A percentile compares a stretch with the other conserved stretches of the same genome.
Evolutionary conservation across 2,888 invertebrate genomes (phyloP).

Genomic region (Trachelus iudaicus): DNA sequence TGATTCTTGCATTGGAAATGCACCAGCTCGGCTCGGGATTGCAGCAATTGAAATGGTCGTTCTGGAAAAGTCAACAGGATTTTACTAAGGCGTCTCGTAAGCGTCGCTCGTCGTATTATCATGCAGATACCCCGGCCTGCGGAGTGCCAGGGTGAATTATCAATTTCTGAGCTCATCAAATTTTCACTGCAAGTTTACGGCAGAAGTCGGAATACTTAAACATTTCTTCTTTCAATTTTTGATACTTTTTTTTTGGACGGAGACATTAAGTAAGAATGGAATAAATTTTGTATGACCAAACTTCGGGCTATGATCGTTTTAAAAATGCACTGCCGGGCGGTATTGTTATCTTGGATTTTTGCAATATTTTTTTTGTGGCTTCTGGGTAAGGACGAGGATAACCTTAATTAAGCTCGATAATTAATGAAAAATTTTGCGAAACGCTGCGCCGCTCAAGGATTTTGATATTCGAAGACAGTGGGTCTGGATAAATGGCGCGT

Average conservation of each 20-base stretch:
- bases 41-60: not conserved
- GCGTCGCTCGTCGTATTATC: not conserved
- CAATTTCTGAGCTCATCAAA: not conserved
- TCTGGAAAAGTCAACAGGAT: not conserved
- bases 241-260: not conserved
- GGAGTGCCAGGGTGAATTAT: not conserved
- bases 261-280: not conserved
- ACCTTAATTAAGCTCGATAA: slow-evolving; percentile 36
- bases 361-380: not conserved
- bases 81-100: not conserved
- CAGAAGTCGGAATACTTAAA: not conserved
- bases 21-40: not conserved
- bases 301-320: not conserved
- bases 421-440: slow-evolving; percentile 38
- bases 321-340: not conserved
- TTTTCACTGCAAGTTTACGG: not conserved
- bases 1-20: not conserved
- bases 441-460: slow-evolving; percentile 15
- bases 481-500: not conserved
- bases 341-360: not conserved
- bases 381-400: not conserved
- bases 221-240: not conserved
- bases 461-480: not conserved
- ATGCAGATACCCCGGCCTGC: not conserved
- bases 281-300: not conserved